Base-by-base conservation (phyloP, 2,888 invertebrate genomes). In the Hofmannophila pseudospretella region DNA sequence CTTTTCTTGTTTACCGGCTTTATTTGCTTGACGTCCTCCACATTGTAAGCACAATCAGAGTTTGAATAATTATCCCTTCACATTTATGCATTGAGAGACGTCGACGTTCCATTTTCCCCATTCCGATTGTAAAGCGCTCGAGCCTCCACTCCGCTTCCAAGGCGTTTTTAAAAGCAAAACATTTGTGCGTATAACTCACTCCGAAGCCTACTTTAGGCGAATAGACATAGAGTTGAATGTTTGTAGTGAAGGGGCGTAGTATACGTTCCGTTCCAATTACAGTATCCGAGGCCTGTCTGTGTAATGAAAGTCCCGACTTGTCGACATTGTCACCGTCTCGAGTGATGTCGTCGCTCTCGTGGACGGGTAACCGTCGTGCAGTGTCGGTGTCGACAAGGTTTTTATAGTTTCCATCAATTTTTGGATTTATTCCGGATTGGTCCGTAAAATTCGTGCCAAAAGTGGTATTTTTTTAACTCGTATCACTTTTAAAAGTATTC, bases 91-190 rank as follows among this genome's bases (percentile, higher is more conserved):
- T 22, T 33, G 7, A 30, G 5, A 2, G 27, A 27, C 32, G 8
- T 12, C n/a, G 35, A 19, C 29, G 35, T 57, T 60, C 60, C 59
- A 60, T 66, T 66, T 67, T 63, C 65, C 67, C 55, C 65, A 57
- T 68, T 65, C 65, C 62, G 60, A 65, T 67, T 61, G 59, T 58
- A 58, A 65, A 66, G 66, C 62, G 54, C 62, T 68, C 58, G 53
- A 66, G 63, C 47, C 53, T 59, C 49, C 54, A 50, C 64, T 59
- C 49, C 31, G 47, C 50, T 48, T 54, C 54, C 52, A 54, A 56
- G 67, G 66, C 60, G 58, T 65, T 74, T 74, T 69, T 58, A 64
- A 70, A 71, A 72, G 65, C 61, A 65, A 67, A 67, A 67, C 60
- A 64, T 67, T 67, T 55, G 53, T 52, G 38, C 44, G 42, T 5